These are phyloP conservation scores for Endotricha flammealis DNA, from an alignment of 2,888 invertebrate genomes.

Conservation along the genomic window DNA sequence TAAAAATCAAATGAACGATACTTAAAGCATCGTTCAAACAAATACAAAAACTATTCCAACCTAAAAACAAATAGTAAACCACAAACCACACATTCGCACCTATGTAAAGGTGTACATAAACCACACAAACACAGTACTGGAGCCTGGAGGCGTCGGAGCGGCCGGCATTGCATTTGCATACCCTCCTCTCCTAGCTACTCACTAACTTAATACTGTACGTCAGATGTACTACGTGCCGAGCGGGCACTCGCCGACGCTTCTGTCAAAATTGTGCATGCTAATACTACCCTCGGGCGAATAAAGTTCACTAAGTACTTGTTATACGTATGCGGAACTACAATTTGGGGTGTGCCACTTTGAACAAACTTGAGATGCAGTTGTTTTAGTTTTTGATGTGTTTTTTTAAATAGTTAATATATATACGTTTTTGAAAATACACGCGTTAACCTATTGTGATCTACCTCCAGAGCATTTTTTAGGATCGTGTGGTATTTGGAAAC, in stretches of 20 bases:
- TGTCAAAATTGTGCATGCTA: constrained; percentile 5
- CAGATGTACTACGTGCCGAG: constrained; percentile 45
- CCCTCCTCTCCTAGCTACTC: constrained; percentile 36
- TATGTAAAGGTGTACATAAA: constrained; percentile 46
- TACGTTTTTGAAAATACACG: no score
- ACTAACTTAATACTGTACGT: constrained; percentile 53
- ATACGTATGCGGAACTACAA: not conserved
- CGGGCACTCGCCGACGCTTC: constrained; percentile 16
- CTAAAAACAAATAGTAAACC: constrained; percentile 1
- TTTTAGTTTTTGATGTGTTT: no score
- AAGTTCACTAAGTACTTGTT: not conserved
- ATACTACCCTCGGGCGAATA: not conserved
- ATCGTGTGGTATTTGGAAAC: no score
- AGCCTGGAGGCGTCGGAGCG: constrained; percentile 11
- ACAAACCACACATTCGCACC: constrained; percentile 14
- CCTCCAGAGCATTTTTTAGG: no score
- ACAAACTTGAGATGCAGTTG: not conserved
- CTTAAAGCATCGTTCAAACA: no score
- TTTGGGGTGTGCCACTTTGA: not conserved
- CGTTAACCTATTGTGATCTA: no score
- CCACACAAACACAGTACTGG: constrained; percentile 59
- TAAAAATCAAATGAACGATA: no score
- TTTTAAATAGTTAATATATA: no score
- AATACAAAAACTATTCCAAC: no score
- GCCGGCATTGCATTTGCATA: constrained; percentile 48